Evolutionary conservation across 37 sponge, comb jelly and placozoan genomes (phyloP).

Genomic region (Cliona cf. orientalis): DNA sequence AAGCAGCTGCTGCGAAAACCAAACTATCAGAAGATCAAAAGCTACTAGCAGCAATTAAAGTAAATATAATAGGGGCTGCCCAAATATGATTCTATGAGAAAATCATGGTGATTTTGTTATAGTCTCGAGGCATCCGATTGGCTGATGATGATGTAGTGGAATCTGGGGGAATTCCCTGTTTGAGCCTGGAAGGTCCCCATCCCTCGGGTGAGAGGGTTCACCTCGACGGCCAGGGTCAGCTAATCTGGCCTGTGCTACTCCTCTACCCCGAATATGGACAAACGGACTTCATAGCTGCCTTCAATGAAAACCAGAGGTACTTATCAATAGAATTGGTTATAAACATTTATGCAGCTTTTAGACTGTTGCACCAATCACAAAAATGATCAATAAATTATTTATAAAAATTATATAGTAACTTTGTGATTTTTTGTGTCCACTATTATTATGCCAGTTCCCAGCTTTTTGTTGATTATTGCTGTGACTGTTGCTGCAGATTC

Average conservation of each 20-base stretch:
- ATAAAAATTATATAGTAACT: too few relatives aligned
- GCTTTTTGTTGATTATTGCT: too few relatives aligned
- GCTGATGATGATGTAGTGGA: background rate
- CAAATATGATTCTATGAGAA: background rate
- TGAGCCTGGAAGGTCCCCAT: slow-evolving; percentile 24
- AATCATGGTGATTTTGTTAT: background rate
- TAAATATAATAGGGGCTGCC: background rate
- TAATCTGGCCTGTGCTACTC: slow-evolving; percentile 90
- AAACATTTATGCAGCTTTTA: too few relatives aligned
- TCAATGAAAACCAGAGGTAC: slow-evolving; percentile 67
- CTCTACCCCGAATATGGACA: slow-evolving; percentile 90
- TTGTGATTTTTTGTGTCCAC: too few relatives aligned
- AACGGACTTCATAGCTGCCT: slow-evolving; percentile 75
- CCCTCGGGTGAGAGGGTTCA: slow-evolving; percentile 60
- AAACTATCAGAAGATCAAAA: slow-evolving; percentile 22
- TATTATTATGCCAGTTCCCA: too few relatives aligned
- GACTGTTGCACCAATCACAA: too few relatives aligned
- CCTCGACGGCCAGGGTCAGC: slow-evolving; percentile 48
- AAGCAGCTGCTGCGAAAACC: slow-evolving; percentile 9
- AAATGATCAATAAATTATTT: too few relatives aligned
- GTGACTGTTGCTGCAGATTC: too few relatives aligned
- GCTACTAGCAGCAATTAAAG: slow-evolving; percentile 60
- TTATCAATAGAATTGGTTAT: too few relatives aligned
- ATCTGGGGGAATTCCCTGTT: background rate
- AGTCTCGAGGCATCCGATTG: slow-evolving; percentile 11